phyloP scores from a whole-genome alignment of 2,797 vertebrate species.

The Potorous gilbertii region DNA sequence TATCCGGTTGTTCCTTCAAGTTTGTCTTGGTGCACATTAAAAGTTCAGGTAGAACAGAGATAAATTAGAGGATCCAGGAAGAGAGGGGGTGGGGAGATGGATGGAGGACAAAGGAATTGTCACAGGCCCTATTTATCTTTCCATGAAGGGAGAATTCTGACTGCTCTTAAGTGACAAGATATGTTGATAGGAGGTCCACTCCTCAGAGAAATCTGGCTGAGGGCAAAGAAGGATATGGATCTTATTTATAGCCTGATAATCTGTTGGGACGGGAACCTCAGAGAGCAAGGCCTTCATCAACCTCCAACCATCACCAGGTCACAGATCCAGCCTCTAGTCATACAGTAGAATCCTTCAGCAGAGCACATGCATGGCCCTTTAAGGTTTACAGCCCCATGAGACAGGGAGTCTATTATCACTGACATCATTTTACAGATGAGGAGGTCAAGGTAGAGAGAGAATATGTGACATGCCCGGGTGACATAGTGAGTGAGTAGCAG shows the following conservation, averaged over 20 bases:
- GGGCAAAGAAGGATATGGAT: constrained; percentile 52
- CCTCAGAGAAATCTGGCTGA: constrained; percentile 73
- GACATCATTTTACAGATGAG: neutral
- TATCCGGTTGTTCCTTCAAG: constrained; percentile 88
- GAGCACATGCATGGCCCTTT: neutral
- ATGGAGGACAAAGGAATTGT: constrained; percentile 81
- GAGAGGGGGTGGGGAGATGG: constrained; percentile 74
- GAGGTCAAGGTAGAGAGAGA: neutral
- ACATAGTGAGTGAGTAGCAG: neutral
- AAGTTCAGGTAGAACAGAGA: constrained; percentile 83
- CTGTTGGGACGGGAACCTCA: neutral
- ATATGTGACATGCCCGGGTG: neutral
- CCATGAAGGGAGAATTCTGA: constrained; percentile 47
- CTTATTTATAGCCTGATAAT: neutral
- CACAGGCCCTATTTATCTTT: constrained; percentile 80
- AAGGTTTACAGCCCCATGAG: neutral
- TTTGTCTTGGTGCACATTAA: constrained; percentile 86
- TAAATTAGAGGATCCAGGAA: constrained; percentile 82
- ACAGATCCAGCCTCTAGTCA: neutral
- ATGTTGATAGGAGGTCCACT: constrained; percentile 73
- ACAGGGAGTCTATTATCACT: neutral
- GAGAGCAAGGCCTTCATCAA: neutral
- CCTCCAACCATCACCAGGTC: neutral
- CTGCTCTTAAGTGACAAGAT: constrained; percentile 32
- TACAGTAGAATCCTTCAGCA: neutral